Percentiles rank a stretch among this genome's conserved stretches.
These are phyloP conservation scores for Pristiophorus japonicus DNA, from an alignment of 2,113 vertebrate genomes.

Conservation along the genomic window DNA sequence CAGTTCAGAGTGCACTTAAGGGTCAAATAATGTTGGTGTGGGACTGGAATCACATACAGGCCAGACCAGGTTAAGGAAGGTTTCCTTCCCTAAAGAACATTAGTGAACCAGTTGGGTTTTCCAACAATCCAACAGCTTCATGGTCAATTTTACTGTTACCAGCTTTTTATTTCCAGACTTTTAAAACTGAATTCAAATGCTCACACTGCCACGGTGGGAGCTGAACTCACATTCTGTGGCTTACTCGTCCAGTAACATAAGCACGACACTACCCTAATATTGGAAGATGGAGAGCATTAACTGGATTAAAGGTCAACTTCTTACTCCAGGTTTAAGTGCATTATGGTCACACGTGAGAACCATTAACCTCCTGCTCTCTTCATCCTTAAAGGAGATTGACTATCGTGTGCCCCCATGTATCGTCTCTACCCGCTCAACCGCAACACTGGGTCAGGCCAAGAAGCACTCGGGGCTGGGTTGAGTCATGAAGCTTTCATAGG, in stretches of 20 bases:
- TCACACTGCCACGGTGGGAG: background rate
- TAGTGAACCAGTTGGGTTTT: background rate
- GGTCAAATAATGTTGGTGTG: no score
- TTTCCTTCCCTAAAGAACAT: background rate
- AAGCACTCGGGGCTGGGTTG: background rate
- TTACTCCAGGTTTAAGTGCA: background rate
- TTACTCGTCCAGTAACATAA: background rate
- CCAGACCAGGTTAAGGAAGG: background rate
- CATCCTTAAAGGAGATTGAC: background rate
- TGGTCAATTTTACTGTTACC: background rate
- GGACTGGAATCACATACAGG: background rate
- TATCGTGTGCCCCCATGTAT: background rate
- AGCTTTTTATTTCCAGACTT: background rate
- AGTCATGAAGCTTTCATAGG: background rate
- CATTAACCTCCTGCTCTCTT: background rate
- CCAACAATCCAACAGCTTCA: background rate
- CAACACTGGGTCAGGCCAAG: background rate
- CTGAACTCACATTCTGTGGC: background rate
- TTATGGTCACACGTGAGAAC: background rate
- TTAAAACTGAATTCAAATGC: background rate
- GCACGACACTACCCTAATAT: background rate
- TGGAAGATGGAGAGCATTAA: background rate
- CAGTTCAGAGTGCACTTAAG: background rate
- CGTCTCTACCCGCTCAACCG: background rate
- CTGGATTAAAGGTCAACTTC: background rate